These are phyloP conservation scores for Cyclina sinensis DNA, from an alignment of 1,140 invertebrate genomes.

Conservation along the genomic window DNA sequence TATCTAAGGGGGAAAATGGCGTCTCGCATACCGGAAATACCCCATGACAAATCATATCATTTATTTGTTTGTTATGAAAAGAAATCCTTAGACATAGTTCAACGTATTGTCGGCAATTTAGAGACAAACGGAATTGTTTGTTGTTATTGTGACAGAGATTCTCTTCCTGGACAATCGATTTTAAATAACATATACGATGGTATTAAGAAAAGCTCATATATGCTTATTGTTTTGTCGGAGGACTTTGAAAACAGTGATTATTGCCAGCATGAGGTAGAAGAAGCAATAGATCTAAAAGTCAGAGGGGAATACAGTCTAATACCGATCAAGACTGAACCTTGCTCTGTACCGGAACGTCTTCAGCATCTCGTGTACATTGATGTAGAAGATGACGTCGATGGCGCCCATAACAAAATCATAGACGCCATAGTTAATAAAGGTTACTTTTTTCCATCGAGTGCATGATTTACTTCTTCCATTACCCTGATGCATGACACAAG, in stretches of 20 bases:
- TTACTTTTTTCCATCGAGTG: neutral
- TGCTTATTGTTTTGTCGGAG: slow-evolving; percentile 33
- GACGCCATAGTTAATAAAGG: neutral
- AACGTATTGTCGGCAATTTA: slow-evolving; percentile 11
- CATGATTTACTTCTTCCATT: no score
- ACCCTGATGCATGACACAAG: no score
- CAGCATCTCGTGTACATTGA: slow-evolving; percentile 18
- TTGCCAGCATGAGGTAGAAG: neutral
- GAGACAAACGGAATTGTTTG: slow-evolving; percentile 2
- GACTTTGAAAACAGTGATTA: slow-evolving; percentile 19
- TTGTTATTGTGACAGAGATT: slow-evolving; percentile 13
- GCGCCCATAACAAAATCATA: neutral
- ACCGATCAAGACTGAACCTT: slow-evolving; percentile 30
- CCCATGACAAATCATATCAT: slow-evolving; percentile 20
- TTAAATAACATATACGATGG: slow-evolving; percentile 9
- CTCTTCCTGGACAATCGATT: neutral
- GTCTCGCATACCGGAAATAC: neutral
- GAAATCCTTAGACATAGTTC: neutral
- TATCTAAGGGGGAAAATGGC: neutral
- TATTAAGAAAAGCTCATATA: neutral
- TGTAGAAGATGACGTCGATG: slow-evolving; percentile 1
- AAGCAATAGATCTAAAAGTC: neutral
- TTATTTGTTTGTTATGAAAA: slow-evolving; percentile 42
- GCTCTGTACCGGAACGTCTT: neutral
- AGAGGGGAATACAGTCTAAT: neutral